Evolutionary conservation across 2,113 vertebrate species (phyloP), one percentile per base, ranked within the genome.

Genomic region (Morphnarchus princeps): DNA sequence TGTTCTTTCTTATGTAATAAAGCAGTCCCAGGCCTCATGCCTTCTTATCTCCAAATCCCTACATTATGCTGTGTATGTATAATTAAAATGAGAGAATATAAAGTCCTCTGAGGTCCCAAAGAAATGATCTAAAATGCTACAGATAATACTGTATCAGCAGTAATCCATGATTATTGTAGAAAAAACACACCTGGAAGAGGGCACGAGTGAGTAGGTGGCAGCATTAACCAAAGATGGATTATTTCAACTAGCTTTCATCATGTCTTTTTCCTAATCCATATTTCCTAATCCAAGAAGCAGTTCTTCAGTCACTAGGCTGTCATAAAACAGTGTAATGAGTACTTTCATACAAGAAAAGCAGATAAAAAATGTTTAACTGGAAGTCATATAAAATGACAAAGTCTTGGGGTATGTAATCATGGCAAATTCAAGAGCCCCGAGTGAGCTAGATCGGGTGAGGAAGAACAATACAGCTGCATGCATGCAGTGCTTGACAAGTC

Each of bases 151-250:
- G 32, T 82, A 80, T 93, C 72, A 91, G 49, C 40, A 86, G 5
- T 93, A 96, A 98, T 95, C 93, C 47, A 20, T 82, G 65, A 90
- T 91, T 91, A 77, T 81, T 93, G 69, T 65, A 69, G 65, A 74
- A 84, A 91, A 95, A 61, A 34, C 11, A 63, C 55, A 52, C 16
- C 21, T 83, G 52, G 34, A 90, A 66, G 22, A 55, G 54, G 21
- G 4, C 18, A 25, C 57, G 21, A 18, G 14, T 77, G 31, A 92
- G 14, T 73, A 91, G 34, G 45, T 73, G 47, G 22, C 5, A 4
- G 49, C 82, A 92, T 63, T 86, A 94, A 78, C 4, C 22, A 42
- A 84, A 96, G 45, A 77, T 69, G 52, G 72, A 92, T 96, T 94
- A 81, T 83, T 92, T 93, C 50, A 66, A 66, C 45, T 86, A 81